A percentile compares a stretch with the other conserved stretches of the same genome.
Evolutionary conservation across 1,140 invertebrate genomes (phyloP).

Genomic region (Tyrophagus putrescentiae): DNA sequence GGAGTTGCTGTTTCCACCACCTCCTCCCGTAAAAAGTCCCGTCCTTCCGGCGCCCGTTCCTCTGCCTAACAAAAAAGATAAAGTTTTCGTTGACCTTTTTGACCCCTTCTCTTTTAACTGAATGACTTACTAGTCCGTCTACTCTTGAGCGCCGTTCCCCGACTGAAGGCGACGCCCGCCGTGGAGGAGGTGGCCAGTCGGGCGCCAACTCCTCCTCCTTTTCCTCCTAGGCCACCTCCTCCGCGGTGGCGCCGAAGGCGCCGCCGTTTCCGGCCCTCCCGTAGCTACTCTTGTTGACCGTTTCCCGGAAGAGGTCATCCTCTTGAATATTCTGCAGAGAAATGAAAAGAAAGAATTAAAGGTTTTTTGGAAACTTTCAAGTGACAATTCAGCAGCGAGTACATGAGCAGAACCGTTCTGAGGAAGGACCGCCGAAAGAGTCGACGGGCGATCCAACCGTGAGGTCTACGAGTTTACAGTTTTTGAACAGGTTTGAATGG

Average conservation of each 20-base stretch:
- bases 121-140: conserved; percentile 14
- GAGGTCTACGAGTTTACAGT: background rate
- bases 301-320: conserved; percentile 49
- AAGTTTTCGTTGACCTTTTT: too few species aligned
- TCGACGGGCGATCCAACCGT: background rate
- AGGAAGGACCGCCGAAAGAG: too few species aligned
- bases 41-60: conserved; percentile 27
- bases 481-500: background rate
- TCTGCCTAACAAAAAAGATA: too few species aligned
- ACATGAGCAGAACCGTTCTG: too few species aligned
- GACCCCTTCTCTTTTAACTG: too few species aligned
- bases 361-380: too few species aligned
- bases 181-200: background rate
- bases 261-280: conserved; percentile 37
- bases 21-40: too few species aligned
- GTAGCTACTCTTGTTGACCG: conserved; percentile 44
- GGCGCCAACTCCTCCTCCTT: conserved; percentile 26
- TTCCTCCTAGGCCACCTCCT: conserved; percentile 20
- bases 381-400: too few species aligned
- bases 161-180: background rate
- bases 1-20: conserved; percentile 22
- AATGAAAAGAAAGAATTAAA: too few species aligned
- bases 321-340: conserved; percentile 42
- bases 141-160: conserved; percentile 28
- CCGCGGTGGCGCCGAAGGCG: conserved; percentile 36